A percentile compares a stretch with the other conserved stretches of the same genome.
Evolutionary conservation across 2,113 vertebrate species (phyloP).

Genomic region (Porphyrio hochstetteri): DNA sequence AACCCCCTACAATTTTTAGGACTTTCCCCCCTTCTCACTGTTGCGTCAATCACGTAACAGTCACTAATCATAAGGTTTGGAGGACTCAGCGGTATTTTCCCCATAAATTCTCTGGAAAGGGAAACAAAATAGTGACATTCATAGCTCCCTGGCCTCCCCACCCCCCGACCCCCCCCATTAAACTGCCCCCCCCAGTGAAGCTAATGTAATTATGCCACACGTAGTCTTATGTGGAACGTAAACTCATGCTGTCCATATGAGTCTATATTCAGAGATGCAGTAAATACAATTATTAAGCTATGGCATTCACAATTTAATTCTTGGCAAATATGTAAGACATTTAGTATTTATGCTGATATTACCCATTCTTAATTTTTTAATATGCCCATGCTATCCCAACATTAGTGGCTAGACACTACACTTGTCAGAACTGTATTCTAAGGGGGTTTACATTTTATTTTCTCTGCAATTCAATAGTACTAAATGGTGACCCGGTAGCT

Average conservation of each 20-base stretch:
- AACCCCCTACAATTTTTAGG: not conserved
- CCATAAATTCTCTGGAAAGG: not conserved
- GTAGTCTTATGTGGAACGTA: not conserved
- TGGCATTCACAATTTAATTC: not conserved
- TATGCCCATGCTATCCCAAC: not conserved
- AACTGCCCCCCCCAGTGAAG: not conserved
- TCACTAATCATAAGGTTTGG: not conserved
- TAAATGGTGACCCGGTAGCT: not conserved
- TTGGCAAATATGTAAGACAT: not conserved
- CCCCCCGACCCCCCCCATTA: no score
- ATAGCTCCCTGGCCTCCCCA: rapidly evolving
- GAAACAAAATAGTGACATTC: not conserved
- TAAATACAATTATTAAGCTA: not conserved
- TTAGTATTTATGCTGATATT: not conserved
- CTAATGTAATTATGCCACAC: not conserved
- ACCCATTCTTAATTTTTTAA: not conserved
- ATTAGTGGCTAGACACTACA: not conserved
- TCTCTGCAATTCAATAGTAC: not conserved
- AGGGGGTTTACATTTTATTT: not conserved
- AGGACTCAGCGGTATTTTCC: not conserved
- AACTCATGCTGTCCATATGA: not conserved
- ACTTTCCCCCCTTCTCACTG: not conserved
- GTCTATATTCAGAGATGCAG: not conserved
- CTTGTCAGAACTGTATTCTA: not conserved
- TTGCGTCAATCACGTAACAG: no score